Percentiles rank a stretch among this genome's conserved stretches.
Conservation (phyloP, 2,113 vertebrate genomes). For the Astur gentilis region DNA sequence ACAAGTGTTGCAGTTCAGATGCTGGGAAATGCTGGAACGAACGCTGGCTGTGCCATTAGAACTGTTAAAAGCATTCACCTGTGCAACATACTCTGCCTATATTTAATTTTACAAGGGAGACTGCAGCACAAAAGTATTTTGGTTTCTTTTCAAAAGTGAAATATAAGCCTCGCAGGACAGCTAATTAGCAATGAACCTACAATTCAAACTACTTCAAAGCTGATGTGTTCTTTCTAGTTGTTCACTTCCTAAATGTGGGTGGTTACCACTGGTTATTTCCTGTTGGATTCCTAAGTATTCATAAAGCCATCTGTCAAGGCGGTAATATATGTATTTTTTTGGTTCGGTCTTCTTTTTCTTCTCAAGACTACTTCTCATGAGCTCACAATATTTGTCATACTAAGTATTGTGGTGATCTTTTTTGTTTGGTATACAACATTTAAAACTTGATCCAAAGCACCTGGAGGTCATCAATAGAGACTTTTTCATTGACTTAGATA, state of each 20-base stretch:
- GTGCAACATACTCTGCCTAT: neutral
- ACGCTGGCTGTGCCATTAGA: neutral
- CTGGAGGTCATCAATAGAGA: neutral
- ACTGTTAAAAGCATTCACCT: neutral
- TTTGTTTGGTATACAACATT: neutral
- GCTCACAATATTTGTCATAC: neutral
- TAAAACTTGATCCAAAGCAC: neutral
- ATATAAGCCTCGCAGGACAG: neutral
- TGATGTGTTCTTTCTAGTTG: neutral
- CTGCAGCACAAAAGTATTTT: neutral
- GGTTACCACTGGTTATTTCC: neutral
- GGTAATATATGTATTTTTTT: neutral
- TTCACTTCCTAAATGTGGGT: neutral
- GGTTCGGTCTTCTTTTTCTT: neutral
- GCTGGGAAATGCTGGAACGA: neutral
- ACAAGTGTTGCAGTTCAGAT: neutral
- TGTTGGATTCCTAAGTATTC: neutral
- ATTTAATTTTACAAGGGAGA: neutral
- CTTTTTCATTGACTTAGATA: neutral
- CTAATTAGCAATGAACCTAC: neutral
- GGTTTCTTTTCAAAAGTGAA: conserved; percentile 8
- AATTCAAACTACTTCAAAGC: neutral
- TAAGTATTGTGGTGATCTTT: neutral
- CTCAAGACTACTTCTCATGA: neutral
- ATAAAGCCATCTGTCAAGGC: neutral